A percentile compares a stretch with the other conserved stretches of the same genome.
Conservation (phyloP, 2,113 vertebrate genomes). For the Murina feae region DNA sequence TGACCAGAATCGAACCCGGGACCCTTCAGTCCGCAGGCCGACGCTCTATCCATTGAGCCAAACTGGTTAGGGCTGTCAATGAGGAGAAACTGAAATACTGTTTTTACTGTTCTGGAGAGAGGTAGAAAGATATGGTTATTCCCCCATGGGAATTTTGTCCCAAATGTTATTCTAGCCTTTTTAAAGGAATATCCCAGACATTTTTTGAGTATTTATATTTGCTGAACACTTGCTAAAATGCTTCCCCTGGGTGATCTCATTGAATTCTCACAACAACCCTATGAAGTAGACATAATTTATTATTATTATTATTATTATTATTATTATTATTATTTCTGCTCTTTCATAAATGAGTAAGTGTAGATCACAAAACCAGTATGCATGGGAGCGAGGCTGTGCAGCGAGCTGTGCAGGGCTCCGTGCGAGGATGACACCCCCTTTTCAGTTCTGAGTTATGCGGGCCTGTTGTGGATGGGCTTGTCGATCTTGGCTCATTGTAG, state of each 20-base stretch:
- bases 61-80: no score
- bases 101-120: neutral
- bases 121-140: conserved; percentile 4
- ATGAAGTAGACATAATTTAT: neutral
- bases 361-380: neutral
- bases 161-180: neutral
- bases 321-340: neutral
- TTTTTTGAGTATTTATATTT: neutral
- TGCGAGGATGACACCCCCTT: neutral
- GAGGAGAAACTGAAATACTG: neutral
- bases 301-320: no score
- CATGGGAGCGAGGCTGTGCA: accelerated
- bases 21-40: no score
- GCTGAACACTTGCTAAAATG: neutral
- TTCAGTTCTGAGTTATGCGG: neutral
- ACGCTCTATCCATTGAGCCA: no score
- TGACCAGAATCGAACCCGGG: no score
- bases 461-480: neutral
- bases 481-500: neutral
- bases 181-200: neutral
- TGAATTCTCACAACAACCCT: neutral
- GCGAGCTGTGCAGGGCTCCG: accelerated
- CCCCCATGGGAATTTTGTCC: neutral
- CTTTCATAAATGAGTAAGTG: neutral
- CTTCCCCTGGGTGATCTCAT: neutral